Evolutionary conservation across 1,140 invertebrate genomes (phyloP).

Genomic region (Aradophagus sp.): DNA sequence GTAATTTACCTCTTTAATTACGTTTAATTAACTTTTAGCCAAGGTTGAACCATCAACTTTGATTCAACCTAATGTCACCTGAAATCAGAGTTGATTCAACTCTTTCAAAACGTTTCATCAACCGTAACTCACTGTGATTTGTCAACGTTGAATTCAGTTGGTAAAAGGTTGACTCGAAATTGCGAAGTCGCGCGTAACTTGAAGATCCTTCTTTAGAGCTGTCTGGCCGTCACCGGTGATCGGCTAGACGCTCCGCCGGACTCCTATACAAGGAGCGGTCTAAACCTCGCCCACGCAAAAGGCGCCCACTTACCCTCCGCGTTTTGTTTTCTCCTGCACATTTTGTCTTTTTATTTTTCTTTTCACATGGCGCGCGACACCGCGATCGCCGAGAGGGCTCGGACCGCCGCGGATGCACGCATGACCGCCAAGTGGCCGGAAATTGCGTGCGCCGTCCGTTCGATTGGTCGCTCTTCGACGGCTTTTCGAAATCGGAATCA

Average conservation of each 20-base stretch:
- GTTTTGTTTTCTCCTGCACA: constrained; percentile 35
- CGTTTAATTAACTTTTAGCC: too few relatives aligned
- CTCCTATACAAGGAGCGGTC: constrained; percentile 46
- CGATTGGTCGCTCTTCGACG: constrained; percentile 18
- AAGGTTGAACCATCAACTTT: too few relatives aligned
- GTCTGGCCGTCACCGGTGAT: constrained; percentile 16
- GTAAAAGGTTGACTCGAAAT: too few relatives aligned
- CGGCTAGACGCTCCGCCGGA: constrained; percentile 26
- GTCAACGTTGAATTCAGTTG: too few relatives aligned
- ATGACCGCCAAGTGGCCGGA: constrained; percentile 48
- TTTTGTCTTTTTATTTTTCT: too few relatives aligned
- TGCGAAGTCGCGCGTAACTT: background rate
- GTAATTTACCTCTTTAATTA: too few relatives aligned
- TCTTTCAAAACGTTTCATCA: too few relatives aligned
- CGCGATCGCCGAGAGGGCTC: constrained; percentile 34
- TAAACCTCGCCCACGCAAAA: constrained; percentile 47
- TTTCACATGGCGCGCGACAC: too few relatives aligned
- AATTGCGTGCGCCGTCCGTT: constrained; percentile 33
- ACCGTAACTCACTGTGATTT: too few relatives aligned
- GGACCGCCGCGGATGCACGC: constrained; percentile 47
- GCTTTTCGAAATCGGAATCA: constrained; percentile 21
- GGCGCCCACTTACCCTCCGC: constrained; percentile 39
- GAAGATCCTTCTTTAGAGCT: constrained; percentile 36
- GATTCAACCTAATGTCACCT: too few relatives aligned
- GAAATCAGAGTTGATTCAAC: too few relatives aligned